Percentiles rank a stretch among this genome's conserved stretches.
Evolutionary conservation across 2,888 invertebrate species (phyloP).

Genomic region (Muscina levida): DNA sequence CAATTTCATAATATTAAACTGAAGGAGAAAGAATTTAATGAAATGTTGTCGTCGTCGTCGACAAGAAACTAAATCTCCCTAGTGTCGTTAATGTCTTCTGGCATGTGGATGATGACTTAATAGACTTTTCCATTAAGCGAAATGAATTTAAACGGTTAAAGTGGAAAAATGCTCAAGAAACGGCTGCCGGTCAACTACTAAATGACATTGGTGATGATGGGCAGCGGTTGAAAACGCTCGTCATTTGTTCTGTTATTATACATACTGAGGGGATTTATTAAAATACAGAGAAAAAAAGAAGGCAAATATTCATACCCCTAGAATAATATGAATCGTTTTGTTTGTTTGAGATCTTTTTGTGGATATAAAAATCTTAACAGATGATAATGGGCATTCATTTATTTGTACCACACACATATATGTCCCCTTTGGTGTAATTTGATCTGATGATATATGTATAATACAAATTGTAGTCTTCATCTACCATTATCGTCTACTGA

Average conservation of each 20-base stretch:
- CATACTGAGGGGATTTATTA: neutral
- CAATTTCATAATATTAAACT: constrained; percentile 2
- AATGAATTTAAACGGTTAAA: neutral
- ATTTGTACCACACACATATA: neutral
- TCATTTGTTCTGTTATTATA: neutral
- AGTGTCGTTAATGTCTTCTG: no score
- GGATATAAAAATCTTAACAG: neutral
- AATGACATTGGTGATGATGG: neutral
- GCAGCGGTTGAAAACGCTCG: neutral
- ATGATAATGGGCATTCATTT: neutral
- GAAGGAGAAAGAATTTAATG: constrained; percentile 7
- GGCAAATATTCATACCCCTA: neutral
- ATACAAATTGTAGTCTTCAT: no score
- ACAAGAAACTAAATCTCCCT: neutral
- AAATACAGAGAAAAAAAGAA: neutral
- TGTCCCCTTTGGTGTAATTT: neutral
- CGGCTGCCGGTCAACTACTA: neutral
- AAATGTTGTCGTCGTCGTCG: neutral
- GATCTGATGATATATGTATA: constrained; percentile 13
- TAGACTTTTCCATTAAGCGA: neutral
- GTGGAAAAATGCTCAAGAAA: neutral
- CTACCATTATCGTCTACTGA: no score
- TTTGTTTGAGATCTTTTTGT: constrained; percentile 20
- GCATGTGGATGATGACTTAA: constrained; percentile 11
- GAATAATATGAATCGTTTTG: constrained; percentile 33